phyloP scores from a whole-genome alignment of 2,113 vertebrate genomes.

The Psilopsiagon aymara region DNA sequence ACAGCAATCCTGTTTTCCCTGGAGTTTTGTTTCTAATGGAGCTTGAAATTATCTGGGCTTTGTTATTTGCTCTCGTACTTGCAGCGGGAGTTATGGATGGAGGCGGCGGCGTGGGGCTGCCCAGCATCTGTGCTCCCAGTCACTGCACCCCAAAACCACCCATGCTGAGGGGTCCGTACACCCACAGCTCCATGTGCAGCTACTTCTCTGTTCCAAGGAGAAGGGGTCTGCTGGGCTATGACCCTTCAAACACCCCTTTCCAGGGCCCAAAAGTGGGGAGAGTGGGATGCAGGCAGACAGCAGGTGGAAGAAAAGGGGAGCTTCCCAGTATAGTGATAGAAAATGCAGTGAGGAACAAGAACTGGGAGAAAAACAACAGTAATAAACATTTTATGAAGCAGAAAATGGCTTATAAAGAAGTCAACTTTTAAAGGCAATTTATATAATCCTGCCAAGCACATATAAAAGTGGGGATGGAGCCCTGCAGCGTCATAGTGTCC shows the following conservation, averaged over 20 bases:
- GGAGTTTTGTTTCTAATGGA: slow-evolving; percentile 54
- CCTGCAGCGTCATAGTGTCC: neutral
- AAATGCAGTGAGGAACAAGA: slow-evolving; percentile 7
- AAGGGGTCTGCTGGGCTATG: neutral
- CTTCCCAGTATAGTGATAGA: neutral
- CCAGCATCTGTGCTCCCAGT: neutral
- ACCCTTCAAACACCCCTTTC: neutral
- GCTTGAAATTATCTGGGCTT: slow-evolving; percentile 68
- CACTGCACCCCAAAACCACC: neutral
- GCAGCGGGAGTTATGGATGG: neutral
- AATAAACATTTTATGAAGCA: slow-evolving; percentile 73
- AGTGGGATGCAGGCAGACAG: neutral
- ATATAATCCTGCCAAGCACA: slow-evolving; percentile 57
- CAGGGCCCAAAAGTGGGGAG: neutral
- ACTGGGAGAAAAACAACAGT: slow-evolving; percentile 63
- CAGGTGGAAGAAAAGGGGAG: neutral
- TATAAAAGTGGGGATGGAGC: slow-evolving; percentile 14
- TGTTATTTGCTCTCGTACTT: neutral
- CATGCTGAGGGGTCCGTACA: neutral
- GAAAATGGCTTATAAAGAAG: slow-evolving; percentile 74
- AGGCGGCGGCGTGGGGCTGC: rapidly evolving
- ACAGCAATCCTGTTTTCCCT: neutral
- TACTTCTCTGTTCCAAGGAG: neutral
- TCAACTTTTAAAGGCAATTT: slow-evolving; percentile 72
- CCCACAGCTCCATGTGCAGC: neutral